phyloP scores from a whole-genome alignment of 2,888 invertebrate species.

The Cephus rjabovi region DNA sequence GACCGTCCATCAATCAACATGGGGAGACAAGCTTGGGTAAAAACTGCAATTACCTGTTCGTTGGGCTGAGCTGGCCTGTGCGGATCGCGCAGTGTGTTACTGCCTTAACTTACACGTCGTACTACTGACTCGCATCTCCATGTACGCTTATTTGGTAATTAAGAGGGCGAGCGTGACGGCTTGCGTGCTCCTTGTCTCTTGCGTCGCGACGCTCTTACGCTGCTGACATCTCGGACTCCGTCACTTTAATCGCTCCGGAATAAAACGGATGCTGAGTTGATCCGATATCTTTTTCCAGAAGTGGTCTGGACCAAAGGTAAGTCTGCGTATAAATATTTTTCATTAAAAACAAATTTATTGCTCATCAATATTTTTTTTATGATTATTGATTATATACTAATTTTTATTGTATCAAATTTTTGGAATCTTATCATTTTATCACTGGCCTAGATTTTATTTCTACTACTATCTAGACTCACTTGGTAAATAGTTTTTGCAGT shows the following conservation, averaged over 20 bases:
- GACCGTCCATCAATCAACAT: conserved; percentile 42
- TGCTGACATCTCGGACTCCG: not conserved
- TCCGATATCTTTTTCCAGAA: too few relatives aligned
- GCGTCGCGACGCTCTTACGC: not conserved
- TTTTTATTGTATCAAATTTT: too few relatives aligned
- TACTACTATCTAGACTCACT: too few relatives aligned
- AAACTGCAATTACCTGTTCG: conserved; percentile 40
- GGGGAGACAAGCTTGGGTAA: conserved; percentile 36
- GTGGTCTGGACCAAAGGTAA: too few relatives aligned
- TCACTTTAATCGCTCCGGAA: not conserved
- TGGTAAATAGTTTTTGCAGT: not conserved
- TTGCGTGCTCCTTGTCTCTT: conserved; percentile 3
- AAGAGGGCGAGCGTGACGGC: conserved; percentile 11
- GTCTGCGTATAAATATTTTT: too few relatives aligned
- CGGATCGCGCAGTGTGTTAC: not conserved
- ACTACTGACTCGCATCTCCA: conserved; percentile 10
- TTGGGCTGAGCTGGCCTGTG: conserved; percentile 1
- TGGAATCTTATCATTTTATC: not conserved
- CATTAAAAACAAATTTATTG: too few relatives aligned
- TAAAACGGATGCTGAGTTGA: not conserved
- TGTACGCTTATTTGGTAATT: conserved; percentile 29
- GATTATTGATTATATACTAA: not conserved
- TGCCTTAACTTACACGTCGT: not conserved
- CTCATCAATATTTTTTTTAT: not conserved
- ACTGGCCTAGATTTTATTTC: too few relatives aligned